Evolutionary conservation across 2,113 vertebrate species (phyloP), one percentile per base, ranked within the genome.

Genomic region (Suncus etruscus): DNA sequence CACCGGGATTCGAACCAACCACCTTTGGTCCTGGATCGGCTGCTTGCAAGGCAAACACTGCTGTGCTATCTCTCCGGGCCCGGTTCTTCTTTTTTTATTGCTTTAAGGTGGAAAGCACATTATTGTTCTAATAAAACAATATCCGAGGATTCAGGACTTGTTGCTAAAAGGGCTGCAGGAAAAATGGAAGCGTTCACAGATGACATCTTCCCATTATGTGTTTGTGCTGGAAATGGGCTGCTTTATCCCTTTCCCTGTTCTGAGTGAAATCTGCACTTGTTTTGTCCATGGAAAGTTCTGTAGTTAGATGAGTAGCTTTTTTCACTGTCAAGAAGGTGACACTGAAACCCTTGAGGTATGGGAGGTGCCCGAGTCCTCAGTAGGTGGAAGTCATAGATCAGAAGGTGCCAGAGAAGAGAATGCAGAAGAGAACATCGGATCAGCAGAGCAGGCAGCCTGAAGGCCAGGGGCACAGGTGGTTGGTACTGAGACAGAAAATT

Each of bases 31-130:
- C n/a, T n/a, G n/a, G n/a, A n/a, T n/a, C n/a, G n/a, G n/a, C n/a
- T n/a, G n/a, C n/a, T n/a, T n/a, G n/a, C n/a, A n/a, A n/a, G n/a
- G n/a, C n/a, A n/a, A n/a, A n/a, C n/a, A n/a, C n/a, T n/a, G n/a
- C n/a, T n/a, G n/a, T n/a, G n/a, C n/a, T n/a, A n/a, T n/a, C n/a
- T n/a, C n/a, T n/a, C n/a, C n/a, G n/a, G n/a, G n/a, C n/a, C n/a
- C n/a, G n/a, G n/a, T n/a, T n/a, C n/a, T n/a, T n/a, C n/a, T 78
- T 45, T 87, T 45, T 87, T 75, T 83, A 58, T 39, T 20, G 51
- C 51, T 94, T 92, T 51, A 39, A 16, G 48, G n/a, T 29, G 25
- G 70, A 90, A 91, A 32, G 86, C 58, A 84, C 77, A 24, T 80
- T n/a, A 4, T 10, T 93, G 4, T 69, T 69, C 16, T 83, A 48